A percentile compares a stretch with the other conserved stretches of the same genome.
phyloP scores from a whole-genome alignment of 2,797 vertebrate genomes.

The Siniperca scherzeri region DNA sequence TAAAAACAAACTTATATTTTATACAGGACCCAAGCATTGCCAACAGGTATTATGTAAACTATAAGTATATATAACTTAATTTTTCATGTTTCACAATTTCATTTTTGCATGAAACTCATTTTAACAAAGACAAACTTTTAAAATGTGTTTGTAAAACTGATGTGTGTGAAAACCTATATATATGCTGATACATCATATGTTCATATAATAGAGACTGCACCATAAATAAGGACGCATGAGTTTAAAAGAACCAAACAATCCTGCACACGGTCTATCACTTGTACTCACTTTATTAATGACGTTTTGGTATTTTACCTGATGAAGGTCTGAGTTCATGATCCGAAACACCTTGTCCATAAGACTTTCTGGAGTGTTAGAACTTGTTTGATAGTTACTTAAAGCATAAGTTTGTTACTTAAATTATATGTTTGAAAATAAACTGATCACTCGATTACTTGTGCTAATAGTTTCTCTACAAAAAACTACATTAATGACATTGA shows the following conservation, averaged over 20 bases:
- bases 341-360: not conserved
- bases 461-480: not conserved
- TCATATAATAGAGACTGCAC: not conserved
- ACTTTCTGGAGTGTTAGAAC: not conserved
- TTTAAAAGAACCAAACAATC: not conserved
- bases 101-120: not conserved
- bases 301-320: not conserved
- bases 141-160: not conserved
- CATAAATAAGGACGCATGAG: not conserved
- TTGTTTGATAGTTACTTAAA: not conserved
- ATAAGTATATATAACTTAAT: too few species aligned
- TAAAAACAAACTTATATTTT: conserved; percentile 8
- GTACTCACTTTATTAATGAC: not conserved
- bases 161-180: not conserved
- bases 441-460: not conserved
- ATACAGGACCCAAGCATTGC: not conserved
- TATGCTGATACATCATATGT: too few species aligned
- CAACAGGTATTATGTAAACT: not conserved
- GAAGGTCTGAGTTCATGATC: not conserved
- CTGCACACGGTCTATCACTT: not conserved
- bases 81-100: not conserved
- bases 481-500: not conserved
- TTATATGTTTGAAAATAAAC: not conserved
- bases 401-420: not conserved
- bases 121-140: not conserved